Percentiles rank a stretch among this genome's conserved stretches.
phyloP scores from a whole-genome alignment of 2,888 invertebrate genomes.

The Orthosia incerta region DNA sequence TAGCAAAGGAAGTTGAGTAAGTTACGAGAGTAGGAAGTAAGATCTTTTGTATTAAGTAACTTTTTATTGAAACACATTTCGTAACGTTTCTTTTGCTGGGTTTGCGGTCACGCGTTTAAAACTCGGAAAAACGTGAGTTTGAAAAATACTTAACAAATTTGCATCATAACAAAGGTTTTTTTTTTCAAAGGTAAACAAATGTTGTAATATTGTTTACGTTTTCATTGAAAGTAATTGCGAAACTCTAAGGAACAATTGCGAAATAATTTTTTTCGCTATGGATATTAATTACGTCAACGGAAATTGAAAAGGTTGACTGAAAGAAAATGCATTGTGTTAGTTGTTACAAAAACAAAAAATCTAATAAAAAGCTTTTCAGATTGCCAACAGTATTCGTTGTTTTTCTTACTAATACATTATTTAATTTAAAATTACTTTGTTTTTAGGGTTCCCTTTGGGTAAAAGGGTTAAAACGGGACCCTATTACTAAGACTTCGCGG shows the following conservation, averaged over 20 bases:
- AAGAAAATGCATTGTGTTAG: neutral
- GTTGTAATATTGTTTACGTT: conserved; percentile 2
- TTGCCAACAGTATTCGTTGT: neutral
- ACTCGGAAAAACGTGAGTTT: conserved; percentile 42
- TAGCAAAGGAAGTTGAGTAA: neutral
- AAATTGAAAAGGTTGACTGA: neutral
- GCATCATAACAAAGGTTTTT: conserved; percentile 9
- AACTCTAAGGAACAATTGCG: conserved; percentile 1
- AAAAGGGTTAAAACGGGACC: too few relatives aligned
- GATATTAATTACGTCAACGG: neutral
- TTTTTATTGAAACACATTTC: conserved; percentile 22
- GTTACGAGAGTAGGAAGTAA: conserved; percentile 1
- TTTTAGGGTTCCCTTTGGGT: too few relatives aligned
- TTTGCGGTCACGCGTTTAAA: conserved; percentile 29
- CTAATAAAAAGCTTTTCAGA: neutral
- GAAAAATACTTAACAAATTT: neutral
- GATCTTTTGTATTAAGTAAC: conserved; percentile 2
- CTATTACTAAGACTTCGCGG: too few relatives aligned
- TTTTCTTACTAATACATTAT: neutral
- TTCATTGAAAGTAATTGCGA: neutral
- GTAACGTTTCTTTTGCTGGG: conserved; percentile 13
- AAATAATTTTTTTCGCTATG: neutral
- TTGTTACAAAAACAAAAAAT: neutral
- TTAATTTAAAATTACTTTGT: neutral
- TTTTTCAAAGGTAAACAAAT: neutral